These are phyloP conservation scores for Drosophila macrospina DNA, from an alignment of 2,888 invertebrate species.

Conservation along the genomic window DNA sequence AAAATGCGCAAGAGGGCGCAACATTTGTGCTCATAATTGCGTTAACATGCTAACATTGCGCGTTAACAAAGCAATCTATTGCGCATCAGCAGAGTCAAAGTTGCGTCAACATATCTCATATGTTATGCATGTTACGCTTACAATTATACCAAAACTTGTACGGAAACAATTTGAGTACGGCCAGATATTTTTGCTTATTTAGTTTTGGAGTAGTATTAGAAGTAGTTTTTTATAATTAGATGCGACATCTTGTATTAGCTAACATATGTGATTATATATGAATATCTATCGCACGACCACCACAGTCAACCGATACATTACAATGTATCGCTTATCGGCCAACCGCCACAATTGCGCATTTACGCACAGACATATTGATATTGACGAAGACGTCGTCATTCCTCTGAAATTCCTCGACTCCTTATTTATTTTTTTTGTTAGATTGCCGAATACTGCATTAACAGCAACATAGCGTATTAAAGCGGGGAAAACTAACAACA, in stretches of 20 bases:
- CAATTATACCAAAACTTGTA: too few relatives aligned
- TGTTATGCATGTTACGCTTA: neutral
- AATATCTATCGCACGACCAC: too few relatives aligned
- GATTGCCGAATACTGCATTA: slow-evolving; percentile 27
- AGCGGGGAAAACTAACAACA: slow-evolving; percentile 3
- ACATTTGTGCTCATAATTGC: neutral
- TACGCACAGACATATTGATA: slow-evolving; percentile 13
- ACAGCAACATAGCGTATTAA: neutral
- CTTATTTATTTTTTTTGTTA: slow-evolving; percentile 49
- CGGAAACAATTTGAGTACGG: too few relatives aligned
- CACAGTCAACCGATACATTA: too few relatives aligned
- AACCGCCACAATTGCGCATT: slow-evolving; percentile 22
- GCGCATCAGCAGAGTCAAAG: neutral
- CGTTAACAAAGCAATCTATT: slow-evolving; percentile 5
- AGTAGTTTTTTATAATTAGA: too few relatives aligned
- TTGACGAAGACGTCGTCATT: slow-evolving; percentile 45
- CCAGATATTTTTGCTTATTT: too few relatives aligned
- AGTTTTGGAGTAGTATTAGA: too few relatives aligned
- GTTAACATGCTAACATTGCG: neutral
- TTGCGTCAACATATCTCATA: slow-evolving; percentile 1
- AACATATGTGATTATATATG: too few relatives aligned
- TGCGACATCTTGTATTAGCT: too few relatives aligned
- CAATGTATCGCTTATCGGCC: neutral
- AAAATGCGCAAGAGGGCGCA: slow-evolving; percentile 13
- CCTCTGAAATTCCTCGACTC: slow-evolving; percentile 40